phyloP scores from a whole-genome alignment of 2,113 vertebrate species.

The Meles meles region DNA sequence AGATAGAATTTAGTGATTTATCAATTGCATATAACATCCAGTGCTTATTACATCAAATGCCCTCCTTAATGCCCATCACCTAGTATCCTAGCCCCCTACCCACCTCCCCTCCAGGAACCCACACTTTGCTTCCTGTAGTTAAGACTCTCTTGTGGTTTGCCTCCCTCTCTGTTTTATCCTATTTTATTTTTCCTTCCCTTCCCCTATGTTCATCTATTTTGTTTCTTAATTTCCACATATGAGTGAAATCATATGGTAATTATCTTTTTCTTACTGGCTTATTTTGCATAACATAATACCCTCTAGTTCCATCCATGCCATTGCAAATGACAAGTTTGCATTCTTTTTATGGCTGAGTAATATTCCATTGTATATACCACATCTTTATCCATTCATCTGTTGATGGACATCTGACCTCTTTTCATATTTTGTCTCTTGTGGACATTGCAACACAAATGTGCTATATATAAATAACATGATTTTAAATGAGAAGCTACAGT shows the following conservation, averaged over 20 bases:
- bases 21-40: neutral
- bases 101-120: neutral
- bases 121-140: neutral
- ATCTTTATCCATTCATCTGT: neutral
- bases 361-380: neutral
- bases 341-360: neutral
- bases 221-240: neutral
- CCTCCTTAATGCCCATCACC: neutral
- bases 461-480: neutral
- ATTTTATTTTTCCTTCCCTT: neutral
- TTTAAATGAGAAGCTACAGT: constrained; percentile 31
- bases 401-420: neutral
- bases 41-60: neutral
- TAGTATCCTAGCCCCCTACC: neutral
- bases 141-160: neutral
- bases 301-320: neutral
- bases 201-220: neutral
- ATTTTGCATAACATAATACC: neutral
- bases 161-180: neutral
- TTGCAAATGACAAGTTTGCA: neutral
- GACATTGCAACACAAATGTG: neutral
- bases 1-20: neutral
- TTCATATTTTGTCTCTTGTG: neutral
- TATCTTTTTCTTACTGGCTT: neutral
- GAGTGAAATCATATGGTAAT: neutral